Evolutionary conservation across 2,797 vertebrate species (phyloP), one percentile per base, ranked within the genome.

Genomic region (Pangasius mekongensis): DNA sequence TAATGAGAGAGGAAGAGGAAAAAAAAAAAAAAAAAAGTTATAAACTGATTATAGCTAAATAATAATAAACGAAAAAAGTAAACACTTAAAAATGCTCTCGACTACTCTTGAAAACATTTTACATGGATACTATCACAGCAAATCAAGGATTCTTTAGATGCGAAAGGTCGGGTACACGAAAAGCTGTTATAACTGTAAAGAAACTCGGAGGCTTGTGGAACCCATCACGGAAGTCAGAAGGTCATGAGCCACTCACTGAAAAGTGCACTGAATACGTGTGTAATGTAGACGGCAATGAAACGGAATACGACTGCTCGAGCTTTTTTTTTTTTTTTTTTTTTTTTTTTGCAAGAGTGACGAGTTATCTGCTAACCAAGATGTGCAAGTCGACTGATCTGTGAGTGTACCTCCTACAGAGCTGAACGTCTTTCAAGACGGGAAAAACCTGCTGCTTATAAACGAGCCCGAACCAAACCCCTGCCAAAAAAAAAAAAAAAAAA

Each of bases 51-150:
- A 94, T 89, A 92, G 93, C 73, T 84, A 83, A 93, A 94, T 90
- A 94, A 83, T 83, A 52, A 47, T 49, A 94, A 92, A 93, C 93
- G 92, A 92, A 62, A 94, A 92, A 93, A 93, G 93, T 92, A 92
- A 91, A 92, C 90, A 92, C 64, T 91, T 92, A 92, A 89, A 89
- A 89, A 87, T 64, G 83, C 78, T 88, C 76, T 87, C 2, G n/a
- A 86, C 83, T 91, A 87, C 87, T 88, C 86, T 91, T 86, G 92
- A 92, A 91, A 94, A 96, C 95, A 94, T 91, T 93, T 90, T 93
- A 93, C 91, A 94, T 82, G 89, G 90, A 92, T 92, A 90, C 87
- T 69, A 90, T 87, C 88, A 92, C 89, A 93, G 91, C 89, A 88
- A 90, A 91, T 85, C 90, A 91, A 90, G 87, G 69, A 77, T 69